Conservation (phyloP, 2,113 vertebrate genomes). For the Paraplagusia blochii region DNA sequence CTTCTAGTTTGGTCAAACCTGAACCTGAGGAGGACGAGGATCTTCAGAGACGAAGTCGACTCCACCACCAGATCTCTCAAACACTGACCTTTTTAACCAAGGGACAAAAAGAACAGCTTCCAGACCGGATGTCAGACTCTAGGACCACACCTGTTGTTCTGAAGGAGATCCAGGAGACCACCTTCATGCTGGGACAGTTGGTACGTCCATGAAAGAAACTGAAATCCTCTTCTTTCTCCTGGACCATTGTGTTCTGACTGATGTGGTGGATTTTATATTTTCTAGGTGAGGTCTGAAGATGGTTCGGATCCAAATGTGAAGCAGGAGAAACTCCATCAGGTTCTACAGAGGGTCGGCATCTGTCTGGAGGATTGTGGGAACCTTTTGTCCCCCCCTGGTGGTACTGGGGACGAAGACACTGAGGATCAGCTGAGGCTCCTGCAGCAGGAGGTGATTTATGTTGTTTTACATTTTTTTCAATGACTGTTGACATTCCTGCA, state of each 20-base stretch:
- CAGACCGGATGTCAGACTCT: too few species aligned
- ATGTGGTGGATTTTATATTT: conserved; percentile 1
- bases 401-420: conserved; percentile 44
- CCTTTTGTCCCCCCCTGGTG: conserved; percentile 59
- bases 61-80: conserved; percentile 46
- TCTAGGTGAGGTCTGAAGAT: conserved; percentile 67
- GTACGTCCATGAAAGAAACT: too few species aligned
- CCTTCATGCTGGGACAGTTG: too few species aligned
- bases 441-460: conserved; percentile 74
- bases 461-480: too few species aligned
- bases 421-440: conserved; percentile 68
- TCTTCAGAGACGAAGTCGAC: conserved; percentile 31
- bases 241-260: not conserved
- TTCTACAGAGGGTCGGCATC: conserved; percentile 68
- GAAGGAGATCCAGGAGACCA: too few species aligned
- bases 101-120: conserved; percentile 23
- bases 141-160: too few species aligned
- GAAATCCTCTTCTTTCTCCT: too few species aligned
- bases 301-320: conserved; percentile 57
- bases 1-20: conserved; percentile 9
- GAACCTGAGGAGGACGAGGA: conserved; percentile 7
- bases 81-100: conserved; percentile 39
- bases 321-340: conserved; percentile 67
- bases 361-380: conserved; percentile 74
- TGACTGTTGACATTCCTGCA: too few species aligned